phyloP scores from a whole-genome alignment of 2,888 invertebrate species.

The Drosophila mayaguana region DNA sequence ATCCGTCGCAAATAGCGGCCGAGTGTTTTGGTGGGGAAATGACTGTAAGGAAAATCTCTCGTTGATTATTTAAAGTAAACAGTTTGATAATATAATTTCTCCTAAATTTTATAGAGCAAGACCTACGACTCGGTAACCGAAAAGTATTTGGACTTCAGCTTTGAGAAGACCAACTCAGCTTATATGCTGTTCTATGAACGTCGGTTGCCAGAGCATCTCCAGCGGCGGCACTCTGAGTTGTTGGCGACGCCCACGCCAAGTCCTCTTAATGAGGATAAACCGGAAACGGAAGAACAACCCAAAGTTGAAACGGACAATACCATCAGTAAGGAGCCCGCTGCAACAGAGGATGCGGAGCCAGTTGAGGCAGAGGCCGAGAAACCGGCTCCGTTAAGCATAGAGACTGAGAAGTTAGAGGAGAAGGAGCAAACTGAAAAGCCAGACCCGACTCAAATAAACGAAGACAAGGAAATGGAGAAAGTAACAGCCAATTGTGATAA shows the following conservation, averaged over 20 bases:
- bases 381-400: not conserved
- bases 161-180: slow-evolving; percentile 98
- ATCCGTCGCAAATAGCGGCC: slow-evolving; percentile 96
- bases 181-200: slow-evolving; percentile 99
- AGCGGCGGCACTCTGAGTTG: slow-evolving; percentile 83
- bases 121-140: slow-evolving; percentile 98
- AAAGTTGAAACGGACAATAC: slow-evolving; percentile 32
- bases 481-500: slow-evolving; percentile 84
- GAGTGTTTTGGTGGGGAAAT: slow-evolving; percentile 99
- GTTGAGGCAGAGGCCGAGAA: not conserved
- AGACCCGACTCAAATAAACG: not conserved
- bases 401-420: slow-evolving; percentile 7
- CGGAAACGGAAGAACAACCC: slow-evolving; percentile 37
- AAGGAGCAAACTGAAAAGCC: slow-evolving; percentile 4
- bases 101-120: slow-evolving; percentile 89
- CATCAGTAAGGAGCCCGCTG: slow-evolving; percentile 21
- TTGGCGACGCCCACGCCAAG: slow-evolving; percentile 72
- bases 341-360: slow-evolving; percentile 9
- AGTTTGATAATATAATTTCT: no score
- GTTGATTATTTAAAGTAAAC: no score
- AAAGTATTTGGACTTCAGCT: slow-evolving; percentile 98
- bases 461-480: slow-evolving; percentile 46
- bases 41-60: slow-evolving; percentile 88
- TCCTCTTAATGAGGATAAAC: slow-evolving; percentile 66
- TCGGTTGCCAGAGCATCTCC: slow-evolving; percentile 86